Conservation (phyloP, 1,140 invertebrate genomes). For the Mercenaria mercenaria region DNA sequence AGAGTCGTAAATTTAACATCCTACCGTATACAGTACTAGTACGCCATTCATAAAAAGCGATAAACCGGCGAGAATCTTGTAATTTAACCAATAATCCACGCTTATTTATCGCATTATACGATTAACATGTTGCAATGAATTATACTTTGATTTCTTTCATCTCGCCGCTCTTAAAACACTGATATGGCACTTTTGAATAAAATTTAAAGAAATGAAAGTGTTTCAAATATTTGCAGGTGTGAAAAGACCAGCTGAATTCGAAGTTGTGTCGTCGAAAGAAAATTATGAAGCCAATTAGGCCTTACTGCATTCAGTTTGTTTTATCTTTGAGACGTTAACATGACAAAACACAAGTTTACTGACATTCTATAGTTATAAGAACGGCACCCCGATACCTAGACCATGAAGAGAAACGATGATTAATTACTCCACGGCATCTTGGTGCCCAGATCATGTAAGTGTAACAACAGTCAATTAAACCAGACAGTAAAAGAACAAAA, state of each 20-base stretch:
- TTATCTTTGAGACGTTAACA: too few relatives aligned
- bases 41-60: conserved; percentile 27
- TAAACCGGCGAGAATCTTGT: conserved; percentile 9
- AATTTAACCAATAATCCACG: conserved; percentile 3
- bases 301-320: too few relatives aligned
- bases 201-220: background rate
- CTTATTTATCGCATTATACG: conserved; percentile 33
- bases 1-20: background rate
- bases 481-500: too few relatives aligned
- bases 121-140: conserved; percentile 49
- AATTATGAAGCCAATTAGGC: too few relatives aligned
- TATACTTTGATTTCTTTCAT: conserved; percentile 38
- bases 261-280: too few relatives aligned
- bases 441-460: too few relatives aligned
- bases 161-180: conserved; percentile 21
- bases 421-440: too few relatives aligned
- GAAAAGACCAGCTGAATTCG: background rate
- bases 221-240: conserved; percentile 7
- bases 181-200: conserved; percentile 33
- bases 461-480: too few relatives aligned
- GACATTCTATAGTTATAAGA: too few relatives aligned
- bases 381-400: too few relatives aligned
- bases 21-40: background rate
- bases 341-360: too few relatives aligned
- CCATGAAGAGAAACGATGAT: too few relatives aligned